phyloP scores from a whole-genome alignment of 2,888 invertebrate species.

The Drosophila aldrichi region DNA sequence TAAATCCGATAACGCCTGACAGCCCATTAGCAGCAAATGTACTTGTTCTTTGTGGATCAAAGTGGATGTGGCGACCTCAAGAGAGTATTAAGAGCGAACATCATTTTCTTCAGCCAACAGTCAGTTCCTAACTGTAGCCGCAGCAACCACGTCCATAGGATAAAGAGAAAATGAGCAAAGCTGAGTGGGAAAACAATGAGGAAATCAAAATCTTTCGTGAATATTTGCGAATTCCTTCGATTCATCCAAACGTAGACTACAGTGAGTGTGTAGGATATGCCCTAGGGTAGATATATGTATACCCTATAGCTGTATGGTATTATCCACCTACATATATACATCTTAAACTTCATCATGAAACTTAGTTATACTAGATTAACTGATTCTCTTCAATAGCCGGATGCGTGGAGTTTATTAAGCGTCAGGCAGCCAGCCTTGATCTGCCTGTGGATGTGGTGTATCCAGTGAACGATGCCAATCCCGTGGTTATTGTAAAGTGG shows the following conservation, averaged over 20 bases:
- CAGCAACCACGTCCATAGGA: not conserved
- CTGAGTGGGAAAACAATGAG: constrained; percentile 86
- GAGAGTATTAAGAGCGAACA: not conserved
- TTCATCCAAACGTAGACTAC: constrained; percentile 95
- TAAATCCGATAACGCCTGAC: constrained; percentile 38
- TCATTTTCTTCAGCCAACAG: constrained; percentile 10
- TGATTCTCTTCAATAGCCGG: constrained; percentile 26
- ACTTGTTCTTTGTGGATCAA: constrained; percentile 7
- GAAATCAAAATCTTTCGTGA: constrained; percentile 92
- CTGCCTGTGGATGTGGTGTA: constrained; percentile 88
- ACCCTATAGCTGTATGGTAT: no score
- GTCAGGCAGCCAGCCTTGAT: constrained; percentile 89
- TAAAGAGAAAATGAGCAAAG: constrained; percentile 27
- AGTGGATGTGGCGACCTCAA: not conserved
- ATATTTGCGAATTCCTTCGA: constrained; percentile 94
- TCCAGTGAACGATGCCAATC: constrained; percentile 87
- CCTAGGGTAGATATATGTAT: not conserved
- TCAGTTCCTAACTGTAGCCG: constrained; percentile 8
- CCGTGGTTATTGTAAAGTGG: constrained; percentile 93
- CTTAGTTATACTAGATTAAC: not conserved
- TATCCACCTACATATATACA: not conserved
- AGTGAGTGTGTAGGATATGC: constrained; percentile 87
- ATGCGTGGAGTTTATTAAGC: constrained; percentile 90
- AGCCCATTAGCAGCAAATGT: constrained; percentile 17
- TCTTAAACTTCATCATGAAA: not conserved